Evolutionary conservation across 1,140 invertebrate species (phyloP), one percentile per base, ranked within the genome.

Genomic region (Neotoxoptera formosana): DNA sequence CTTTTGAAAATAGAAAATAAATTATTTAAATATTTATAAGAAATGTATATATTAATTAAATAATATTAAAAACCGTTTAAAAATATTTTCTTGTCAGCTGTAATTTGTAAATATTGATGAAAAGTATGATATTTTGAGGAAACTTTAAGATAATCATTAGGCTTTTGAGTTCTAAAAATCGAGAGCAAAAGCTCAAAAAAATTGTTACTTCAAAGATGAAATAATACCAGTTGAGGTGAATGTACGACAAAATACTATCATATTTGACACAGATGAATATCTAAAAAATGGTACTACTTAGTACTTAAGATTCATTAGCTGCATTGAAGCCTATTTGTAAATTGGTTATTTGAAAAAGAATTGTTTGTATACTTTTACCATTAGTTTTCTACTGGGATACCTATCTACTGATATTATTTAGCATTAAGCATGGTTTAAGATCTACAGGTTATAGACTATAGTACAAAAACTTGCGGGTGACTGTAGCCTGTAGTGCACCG

Each of bases 31-130:
- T n/a, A n/a, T n/a, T n/a, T n/a, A n/a, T n/a, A n/a, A n/a, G n/a
- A n/a, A n/a, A n/a, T n/a, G n/a, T n/a, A n/a, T n/a, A n/a, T n/a
- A n/a, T n/a, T n/a, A n/a, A n/a, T n/a, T n/a, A n/a, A 23, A 9
- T 11, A 23, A 23, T 11, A 84, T 83, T 36, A 83, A 83, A 83
- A 23, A 48, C 48, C 17, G 48, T 48, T 48, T 47, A 47, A 47
- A 47, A 47, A 48, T 48, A 45, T 45, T 36, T 83, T 45, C 7
- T 30, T 95, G 95, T 90, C 93, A 97, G 97, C 97, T n/a, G n/a
- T n/a, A n/a, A n/a, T n/a, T n/a, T 94, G 98, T 98, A 95, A 98
- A 98, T 95, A 95, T 98, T 60, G 97, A 97, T 0, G 96, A 97
- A 94, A 95, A 96, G 92, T 98, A 96, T 95, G 95, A 95, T 17